phyloP scores from a whole-genome alignment of 2,797 vertebrate species.

The Gobionotothen gibberifrons region DNA sequence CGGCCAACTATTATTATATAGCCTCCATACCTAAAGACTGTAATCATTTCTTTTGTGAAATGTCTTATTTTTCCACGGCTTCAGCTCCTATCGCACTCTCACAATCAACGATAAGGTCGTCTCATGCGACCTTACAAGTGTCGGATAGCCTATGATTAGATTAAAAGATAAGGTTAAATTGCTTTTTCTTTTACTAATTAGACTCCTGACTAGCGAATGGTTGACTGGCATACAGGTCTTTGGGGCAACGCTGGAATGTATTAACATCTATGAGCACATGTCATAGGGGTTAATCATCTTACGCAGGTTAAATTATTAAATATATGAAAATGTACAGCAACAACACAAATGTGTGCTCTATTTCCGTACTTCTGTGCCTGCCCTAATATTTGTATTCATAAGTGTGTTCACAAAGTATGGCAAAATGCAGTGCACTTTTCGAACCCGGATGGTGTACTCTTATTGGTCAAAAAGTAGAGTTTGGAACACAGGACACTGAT shows the following conservation, averaged over 20 bases:
- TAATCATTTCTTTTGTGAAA: constrained; percentile 5
- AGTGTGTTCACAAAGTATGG: too few relatives aligned
- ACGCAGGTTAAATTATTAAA: neutral
- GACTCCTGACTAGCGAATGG: constrained; percentile 39
- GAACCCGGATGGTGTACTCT: too few relatives aligned
- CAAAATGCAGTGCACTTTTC: too few relatives aligned
- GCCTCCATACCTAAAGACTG: constrained; percentile 15
- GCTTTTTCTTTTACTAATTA: constrained; percentile 67
- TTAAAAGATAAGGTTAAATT: constrained; percentile 70
- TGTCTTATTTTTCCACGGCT: constrained; percentile 1
- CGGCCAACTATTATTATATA: constrained; percentile 8
- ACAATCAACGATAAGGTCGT: constrained; percentile 30
- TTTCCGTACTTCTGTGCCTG: too few relatives aligned
- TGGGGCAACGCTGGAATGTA: constrained; percentile 26
- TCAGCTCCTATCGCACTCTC: constrained; percentile 46
- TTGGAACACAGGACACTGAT: too few relatives aligned
- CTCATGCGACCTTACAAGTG: constrained; percentile 44
- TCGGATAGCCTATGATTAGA: constrained; percentile 49
- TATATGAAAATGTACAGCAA: too few relatives aligned
- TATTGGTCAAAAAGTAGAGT: too few relatives aligned
- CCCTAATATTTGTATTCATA: too few relatives aligned
- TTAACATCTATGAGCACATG: constrained; percentile 41
- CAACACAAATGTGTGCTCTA: too few relatives aligned
- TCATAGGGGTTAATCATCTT: constrained; percentile 40
- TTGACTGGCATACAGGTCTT: constrained; percentile 50